Evolutionary conservation across 1,140 invertebrate genomes (phyloP).

Genomic region (Ceratina japonica): DNA sequence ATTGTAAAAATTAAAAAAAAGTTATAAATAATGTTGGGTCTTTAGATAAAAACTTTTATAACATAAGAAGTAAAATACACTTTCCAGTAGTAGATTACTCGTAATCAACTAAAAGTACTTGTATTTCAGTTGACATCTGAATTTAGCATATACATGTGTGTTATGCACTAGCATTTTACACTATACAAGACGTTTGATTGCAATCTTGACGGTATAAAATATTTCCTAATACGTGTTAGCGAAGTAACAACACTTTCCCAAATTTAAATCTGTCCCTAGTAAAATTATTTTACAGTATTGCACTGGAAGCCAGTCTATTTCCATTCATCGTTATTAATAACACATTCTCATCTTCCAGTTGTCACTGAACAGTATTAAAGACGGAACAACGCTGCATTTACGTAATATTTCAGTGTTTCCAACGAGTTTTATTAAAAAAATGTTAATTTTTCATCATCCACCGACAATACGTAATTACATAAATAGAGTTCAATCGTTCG

Average conservation of each 20-base stretch:
- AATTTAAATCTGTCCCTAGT: conserved; percentile 36
- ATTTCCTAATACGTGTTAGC: conserved; percentile 30
- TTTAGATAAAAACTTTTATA: neutral
- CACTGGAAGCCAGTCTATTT: conserved; percentile 49
- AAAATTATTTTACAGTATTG: conserved; percentile 39
- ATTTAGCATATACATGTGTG: conserved; percentile 39
- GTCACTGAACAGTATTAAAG: conserved; percentile 27
- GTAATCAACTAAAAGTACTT: conserved; percentile 28
- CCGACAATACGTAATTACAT: conserved; percentile 24
- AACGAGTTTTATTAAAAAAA: conserved; percentile 38
- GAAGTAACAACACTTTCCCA: conserved; percentile 31
- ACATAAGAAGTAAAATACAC: conserved; percentile 29
- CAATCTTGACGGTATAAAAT: conserved; percentile 49
- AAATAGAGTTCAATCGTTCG: conserved; percentile 41
- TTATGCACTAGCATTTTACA: conserved; percentile 32
- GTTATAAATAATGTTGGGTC: neutral
- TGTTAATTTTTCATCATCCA: conserved; percentile 43
- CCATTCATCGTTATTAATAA: conserved; percentile 28
- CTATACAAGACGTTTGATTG: conserved; percentile 15
- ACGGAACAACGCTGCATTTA: conserved; percentile 36
- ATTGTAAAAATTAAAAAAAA: neutral
- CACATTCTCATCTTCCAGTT: conserved; percentile 29
- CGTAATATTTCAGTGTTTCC: conserved; percentile 32
- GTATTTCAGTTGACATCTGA: conserved; percentile 25
- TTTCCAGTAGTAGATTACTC: conserved; percentile 9